phyloP scores from a whole-genome alignment of 1,140 invertebrate species.

The Drosophila gunungcola region DNA sequence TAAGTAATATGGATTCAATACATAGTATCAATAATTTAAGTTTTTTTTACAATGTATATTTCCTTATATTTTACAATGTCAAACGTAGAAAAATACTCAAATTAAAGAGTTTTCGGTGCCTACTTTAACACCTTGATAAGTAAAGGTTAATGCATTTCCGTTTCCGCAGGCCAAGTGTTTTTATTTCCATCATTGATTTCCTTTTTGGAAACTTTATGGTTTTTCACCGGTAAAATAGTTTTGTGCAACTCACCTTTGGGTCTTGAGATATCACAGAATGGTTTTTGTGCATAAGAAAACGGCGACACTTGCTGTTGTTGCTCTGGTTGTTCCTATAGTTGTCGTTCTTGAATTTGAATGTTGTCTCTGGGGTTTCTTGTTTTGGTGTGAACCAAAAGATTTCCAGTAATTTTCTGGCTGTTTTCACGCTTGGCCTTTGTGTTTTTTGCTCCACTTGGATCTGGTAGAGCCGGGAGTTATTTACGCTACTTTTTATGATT shows the following conservation, averaged over 20 bases:
- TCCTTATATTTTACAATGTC: no score
- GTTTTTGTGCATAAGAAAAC: constrained; percentile 62
- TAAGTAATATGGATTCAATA: neutral
- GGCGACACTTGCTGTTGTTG: constrained; percentile 52
- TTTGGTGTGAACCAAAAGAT: constrained; percentile 39
- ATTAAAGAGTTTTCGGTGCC: no score
- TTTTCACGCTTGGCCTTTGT: constrained; percentile 40
- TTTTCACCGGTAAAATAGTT: constrained; percentile 4
- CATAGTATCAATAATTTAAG: no score
- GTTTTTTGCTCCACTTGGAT: constrained; percentile 45
- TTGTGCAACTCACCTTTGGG: constrained; percentile 77
- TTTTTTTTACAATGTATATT: neutral
- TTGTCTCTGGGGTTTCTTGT: constrained; percentile 20
- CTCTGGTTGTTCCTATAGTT: constrained; percentile 30
- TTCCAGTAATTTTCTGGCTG: constrained; percentile 39
- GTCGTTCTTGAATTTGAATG: constrained; percentile 29
- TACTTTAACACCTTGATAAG: constrained; percentile 1
- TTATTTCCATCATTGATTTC: constrained; percentile 19
- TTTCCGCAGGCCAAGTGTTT: constrained; percentile 42
- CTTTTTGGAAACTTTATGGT: constrained; percentile 9
- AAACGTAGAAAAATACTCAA: no score
- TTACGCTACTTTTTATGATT: constrained; percentile 42
- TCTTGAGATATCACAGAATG: constrained; percentile 84
- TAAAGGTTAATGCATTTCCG: constrained; percentile 58
- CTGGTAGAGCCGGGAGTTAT: constrained; percentile 34